These are phyloP conservation scores for Fragum whitleyi DNA, from an alignment of 2,888 invertebrate species.

Conservation along the genomic window DNA sequence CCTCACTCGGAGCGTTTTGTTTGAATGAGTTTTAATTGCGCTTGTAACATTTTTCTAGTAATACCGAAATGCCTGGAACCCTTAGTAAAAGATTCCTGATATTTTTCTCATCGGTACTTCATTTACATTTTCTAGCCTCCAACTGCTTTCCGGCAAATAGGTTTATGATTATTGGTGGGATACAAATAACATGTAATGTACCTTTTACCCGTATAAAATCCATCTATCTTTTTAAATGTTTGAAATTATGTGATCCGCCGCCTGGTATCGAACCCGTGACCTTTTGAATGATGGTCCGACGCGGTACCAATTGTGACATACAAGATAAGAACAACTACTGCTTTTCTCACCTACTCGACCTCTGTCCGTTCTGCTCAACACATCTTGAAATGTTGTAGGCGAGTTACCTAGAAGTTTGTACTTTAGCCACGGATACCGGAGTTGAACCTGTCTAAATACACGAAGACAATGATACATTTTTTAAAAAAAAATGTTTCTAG, in stretches of 20 bases:
- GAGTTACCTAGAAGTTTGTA: constrained; percentile 6
- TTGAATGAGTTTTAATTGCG: no score
- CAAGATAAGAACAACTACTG: no score
- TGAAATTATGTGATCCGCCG: background rate
- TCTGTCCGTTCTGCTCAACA: background rate
- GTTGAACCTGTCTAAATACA: background rate
- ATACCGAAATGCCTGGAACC: background rate
- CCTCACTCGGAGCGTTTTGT: no score
- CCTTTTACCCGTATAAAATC: no score
- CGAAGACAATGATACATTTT: background rate
- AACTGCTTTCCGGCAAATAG: background rate
- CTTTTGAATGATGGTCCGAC: background rate
- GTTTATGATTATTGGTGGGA: no score
- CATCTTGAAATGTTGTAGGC: background rate
- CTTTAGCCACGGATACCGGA: constrained; percentile 15
- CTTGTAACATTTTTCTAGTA: background rate
- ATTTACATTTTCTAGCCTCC: background rate
- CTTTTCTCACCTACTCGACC: background rate
- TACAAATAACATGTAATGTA: no score
- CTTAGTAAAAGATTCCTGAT: background rate
- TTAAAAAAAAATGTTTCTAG: no score
- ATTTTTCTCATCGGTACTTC: background rate
- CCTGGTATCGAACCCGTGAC: background rate
- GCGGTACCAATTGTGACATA: no score
- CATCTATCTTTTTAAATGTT: no score